A percentile compares a stretch with the other conserved stretches of the same genome.
Evolutionary conservation across 2,113 vertebrate species (phyloP).

Genomic region (Larimichthys polyactis): DNA sequence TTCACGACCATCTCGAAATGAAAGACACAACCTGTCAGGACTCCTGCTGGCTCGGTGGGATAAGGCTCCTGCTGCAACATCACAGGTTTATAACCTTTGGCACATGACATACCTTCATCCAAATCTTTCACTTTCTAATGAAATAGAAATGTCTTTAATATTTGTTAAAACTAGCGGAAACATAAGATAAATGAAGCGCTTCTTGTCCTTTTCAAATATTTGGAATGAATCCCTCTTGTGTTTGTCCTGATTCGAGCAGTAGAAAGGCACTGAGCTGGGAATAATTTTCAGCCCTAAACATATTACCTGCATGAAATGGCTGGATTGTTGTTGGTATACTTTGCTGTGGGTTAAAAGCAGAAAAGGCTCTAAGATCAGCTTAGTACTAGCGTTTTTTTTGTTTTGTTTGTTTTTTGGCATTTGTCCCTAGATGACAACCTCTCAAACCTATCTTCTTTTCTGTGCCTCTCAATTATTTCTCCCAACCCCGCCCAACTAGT

Average conservation of each 20-base stretch:
- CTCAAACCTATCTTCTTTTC: slow-evolving; percentile 28
- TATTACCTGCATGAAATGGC: slow-evolving; percentile 54
- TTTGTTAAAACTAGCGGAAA: slow-evolving; percentile 11
- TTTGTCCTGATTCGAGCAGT: slow-evolving; percentile 61
- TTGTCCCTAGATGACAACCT: slow-evolving; percentile 28
- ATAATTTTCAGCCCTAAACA: slow-evolving; percentile 62
- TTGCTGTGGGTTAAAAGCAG: slow-evolving; percentile 61
- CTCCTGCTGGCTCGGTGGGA: background rate
- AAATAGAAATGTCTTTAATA: background rate
- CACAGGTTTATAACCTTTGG: slow-evolving; percentile 22
- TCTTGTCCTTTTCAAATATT: slow-evolving; percentile 38
- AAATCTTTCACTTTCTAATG: background rate
- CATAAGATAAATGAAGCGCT: slow-evolving; percentile 37
- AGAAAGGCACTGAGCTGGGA: slow-evolving; percentile 81
- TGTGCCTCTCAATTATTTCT: slow-evolving; percentile 24
- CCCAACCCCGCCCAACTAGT: background rate
- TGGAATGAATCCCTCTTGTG: slow-evolving; percentile 45
- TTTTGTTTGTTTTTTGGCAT: slow-evolving; percentile 53
- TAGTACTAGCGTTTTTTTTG: slow-evolving; percentile 30
- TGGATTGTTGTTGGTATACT: slow-evolving; percentile 53
- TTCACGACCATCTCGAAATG: background rate
- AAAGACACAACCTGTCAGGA: background rate
- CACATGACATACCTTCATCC: slow-evolving; percentile 15
- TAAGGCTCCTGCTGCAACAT: slow-evolving; percentile 7
- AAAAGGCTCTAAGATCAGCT: slow-evolving; percentile 59